phyloP scores from a whole-genome alignment of 2,888 invertebrate genomes.

The Mesochorus sp. region DNA sequence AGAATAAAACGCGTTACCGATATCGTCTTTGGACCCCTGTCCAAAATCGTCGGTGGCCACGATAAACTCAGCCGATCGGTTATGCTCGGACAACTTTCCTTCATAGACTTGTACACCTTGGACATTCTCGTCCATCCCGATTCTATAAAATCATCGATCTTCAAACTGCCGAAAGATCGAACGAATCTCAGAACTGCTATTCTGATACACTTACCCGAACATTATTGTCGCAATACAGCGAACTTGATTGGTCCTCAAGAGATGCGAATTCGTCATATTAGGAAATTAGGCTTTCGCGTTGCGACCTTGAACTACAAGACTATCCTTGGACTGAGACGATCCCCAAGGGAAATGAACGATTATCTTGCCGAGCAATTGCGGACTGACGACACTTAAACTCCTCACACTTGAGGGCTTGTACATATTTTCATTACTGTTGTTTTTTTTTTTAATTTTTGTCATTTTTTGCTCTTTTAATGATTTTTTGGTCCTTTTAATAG shows the following conservation, averaged over 20 bases:
- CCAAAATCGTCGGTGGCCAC: conserved; percentile 81
- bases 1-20: conserved; percentile 83
- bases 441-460: not conserved
- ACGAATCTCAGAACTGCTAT: conserved; percentile 84
- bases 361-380: conserved; percentile 83
- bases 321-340: conserved; percentile 83
- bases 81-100: conserved; percentile 84
- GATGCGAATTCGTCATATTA: conserved; percentile 86
- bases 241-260: conserved; percentile 86
- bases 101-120: conserved; percentile 85
- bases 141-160: conserved; percentile 77
- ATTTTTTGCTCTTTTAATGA: not conserved
- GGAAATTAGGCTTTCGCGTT: conserved; percentile 86
- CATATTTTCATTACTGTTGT: no score
- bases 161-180: conserved; percentile 69
- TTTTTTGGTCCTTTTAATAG: not conserved
- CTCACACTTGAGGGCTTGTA: no score
- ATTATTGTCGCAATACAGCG: conserved; percentile 85
- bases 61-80: conserved; percentile 83
- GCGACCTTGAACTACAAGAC: conserved; percentile 84
- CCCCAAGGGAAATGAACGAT: conserved; percentile 82
- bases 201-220: conserved; percentile 86
- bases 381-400: conserved; percentile 70
- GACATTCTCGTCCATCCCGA: conserved; percentile 85
- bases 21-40: conserved; percentile 82